Evolutionary conservation across 2,797 vertebrate genomes (phyloP).

Genomic region (Myoxocephalus aenaeus): DNA sequence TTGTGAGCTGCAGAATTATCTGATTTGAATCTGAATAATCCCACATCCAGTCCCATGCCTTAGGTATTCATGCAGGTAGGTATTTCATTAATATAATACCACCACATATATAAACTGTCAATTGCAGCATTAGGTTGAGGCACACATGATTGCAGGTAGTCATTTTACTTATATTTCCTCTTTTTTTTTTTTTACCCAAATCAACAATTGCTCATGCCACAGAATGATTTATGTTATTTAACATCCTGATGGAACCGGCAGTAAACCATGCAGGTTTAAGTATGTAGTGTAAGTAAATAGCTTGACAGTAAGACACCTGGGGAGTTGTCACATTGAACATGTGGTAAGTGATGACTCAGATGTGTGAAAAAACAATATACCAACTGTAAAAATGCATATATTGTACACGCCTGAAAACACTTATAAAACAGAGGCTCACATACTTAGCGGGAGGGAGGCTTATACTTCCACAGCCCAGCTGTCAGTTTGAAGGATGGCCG

Average conservation of each 20-base stretch:
- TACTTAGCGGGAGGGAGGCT: slow-evolving; percentile 25
- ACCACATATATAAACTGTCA: background rate
- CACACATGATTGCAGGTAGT: background rate
- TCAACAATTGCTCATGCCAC: background rate
- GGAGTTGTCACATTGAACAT: background rate
- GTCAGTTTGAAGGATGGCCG: slow-evolving; percentile 66
- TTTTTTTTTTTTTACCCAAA: background rate
- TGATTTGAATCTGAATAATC: background rate
- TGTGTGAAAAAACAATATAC: background rate
- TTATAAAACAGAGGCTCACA: slow-evolving; percentile 24
- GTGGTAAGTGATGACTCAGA: background rate
- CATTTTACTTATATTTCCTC: background rate
- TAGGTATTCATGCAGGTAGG: background rate
- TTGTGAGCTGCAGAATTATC: background rate
- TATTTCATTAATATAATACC: background rate
- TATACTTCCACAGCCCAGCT: slow-evolving; percentile 40
- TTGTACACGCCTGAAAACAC: slow-evolving; percentile 16
- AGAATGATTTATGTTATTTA: background rate
- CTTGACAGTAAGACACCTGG: background rate
- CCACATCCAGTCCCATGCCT: background rate
- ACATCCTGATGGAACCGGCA: background rate
- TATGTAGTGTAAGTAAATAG: background rate
- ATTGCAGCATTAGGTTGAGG: background rate
- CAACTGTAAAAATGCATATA: background rate
- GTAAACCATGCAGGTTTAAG: background rate